Evolutionary conservation across 2,113 vertebrate genomes (phyloP).

Genomic region (Nicator chloris): DNA sequence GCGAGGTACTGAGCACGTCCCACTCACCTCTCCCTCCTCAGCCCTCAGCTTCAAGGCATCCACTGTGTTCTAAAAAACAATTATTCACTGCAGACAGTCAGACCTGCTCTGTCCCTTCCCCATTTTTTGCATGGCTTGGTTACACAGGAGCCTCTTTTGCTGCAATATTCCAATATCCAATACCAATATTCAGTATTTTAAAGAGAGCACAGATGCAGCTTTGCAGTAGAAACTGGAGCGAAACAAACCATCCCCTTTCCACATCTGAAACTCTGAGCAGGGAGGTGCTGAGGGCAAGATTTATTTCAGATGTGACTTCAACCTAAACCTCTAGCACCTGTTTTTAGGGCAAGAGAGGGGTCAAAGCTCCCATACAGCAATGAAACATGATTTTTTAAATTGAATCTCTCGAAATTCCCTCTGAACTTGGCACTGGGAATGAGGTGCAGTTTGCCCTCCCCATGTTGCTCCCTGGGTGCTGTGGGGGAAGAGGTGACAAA

Average conservation of each 20-base stretch:
- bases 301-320: background rate
- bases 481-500: background rate
- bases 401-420: background rate
- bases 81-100: background rate
- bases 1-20: conserved; percentile 73
- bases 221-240: accelerated
- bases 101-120: background rate
- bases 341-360: background rate
- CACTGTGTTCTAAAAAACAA: background rate
- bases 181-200: background rate
- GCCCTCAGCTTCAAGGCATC: background rate
- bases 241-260: background rate
- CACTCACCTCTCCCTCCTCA: background rate
- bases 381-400: background rate
- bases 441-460: background rate
- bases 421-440: background rate
- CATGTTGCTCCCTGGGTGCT: background rate
- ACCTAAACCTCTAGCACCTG: background rate
- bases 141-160: background rate
- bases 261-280: background rate
- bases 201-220: background rate
- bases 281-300: background rate
- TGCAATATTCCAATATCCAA: background rate
- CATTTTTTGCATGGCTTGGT: background rate
- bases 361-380: background rate